Evolutionary conservation across 1,140 invertebrate species (phyloP).

Genomic region (Piezodorus guildinii): DNA sequence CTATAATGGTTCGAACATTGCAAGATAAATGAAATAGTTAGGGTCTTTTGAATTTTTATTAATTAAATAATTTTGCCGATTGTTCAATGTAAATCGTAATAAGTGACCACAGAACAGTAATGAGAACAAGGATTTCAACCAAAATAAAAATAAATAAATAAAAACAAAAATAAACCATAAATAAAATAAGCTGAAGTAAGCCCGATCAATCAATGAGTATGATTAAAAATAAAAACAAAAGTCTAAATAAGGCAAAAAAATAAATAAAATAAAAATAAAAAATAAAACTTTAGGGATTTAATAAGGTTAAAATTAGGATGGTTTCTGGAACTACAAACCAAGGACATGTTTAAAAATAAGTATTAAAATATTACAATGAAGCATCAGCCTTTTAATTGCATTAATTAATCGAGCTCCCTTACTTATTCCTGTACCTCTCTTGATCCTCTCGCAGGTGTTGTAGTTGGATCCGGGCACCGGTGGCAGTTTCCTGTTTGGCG

Average conservation of each 20-base stretch:
- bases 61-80: no score
- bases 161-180: slow-evolving; percentile 29
- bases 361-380: slow-evolving; percentile 1
- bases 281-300: background rate
- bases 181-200: background rate
- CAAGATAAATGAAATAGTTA: no score
- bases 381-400: background rate
- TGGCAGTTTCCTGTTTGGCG: slow-evolving; percentile 79
- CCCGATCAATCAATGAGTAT: background rate
- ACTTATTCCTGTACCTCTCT: slow-evolving; percentile 82
- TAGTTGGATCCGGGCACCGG: slow-evolving; percentile 85
- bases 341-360: slow-evolving; percentile 11
- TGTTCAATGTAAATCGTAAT: no score
- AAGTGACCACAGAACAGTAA: background rate
- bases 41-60: no score
- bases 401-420: slow-evolving; percentile 38
- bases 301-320: slow-evolving; percentile 7
- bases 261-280: background rate
- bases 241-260: background rate
- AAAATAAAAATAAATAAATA: slow-evolving; percentile 16
- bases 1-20: no score
- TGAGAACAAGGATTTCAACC: slow-evolving; percentile 7
- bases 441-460: slow-evolving; percentile 85
- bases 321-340: slow-evolving; percentile 14
- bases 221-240: background rate